Base-by-base conservation (phyloP, 2,888 invertebrate species). In the Dorcus hopei region DNA sequence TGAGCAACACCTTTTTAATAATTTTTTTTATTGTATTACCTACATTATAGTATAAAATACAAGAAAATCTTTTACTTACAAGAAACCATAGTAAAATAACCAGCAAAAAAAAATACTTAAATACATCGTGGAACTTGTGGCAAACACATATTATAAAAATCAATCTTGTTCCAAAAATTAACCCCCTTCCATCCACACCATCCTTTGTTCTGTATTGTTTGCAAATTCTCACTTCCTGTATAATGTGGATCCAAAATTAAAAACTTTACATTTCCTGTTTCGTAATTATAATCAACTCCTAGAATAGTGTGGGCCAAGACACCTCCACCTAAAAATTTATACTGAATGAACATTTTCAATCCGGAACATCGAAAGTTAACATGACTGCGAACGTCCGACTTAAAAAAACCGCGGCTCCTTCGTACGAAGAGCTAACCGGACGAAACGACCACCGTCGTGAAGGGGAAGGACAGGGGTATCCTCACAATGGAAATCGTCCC, bases 211-310 rank as follows among this genome's bases (percentile, higher is more conserved):
- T 88, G 81, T 51, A 93, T 86, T 0, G 82, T 83, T 38, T 84
- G 81, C 51, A 96, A 75, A 71, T 95, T 90, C 70, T 97, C 97
- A 0, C 82, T 77, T 0, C 95, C 98, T 0, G 94, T 96, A 78
- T 95, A 99, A 80, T 99, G 99, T 0, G 99, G 99, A 82, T 99
- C 99, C 41, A 99, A 81, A 68, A 99, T 93, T n/a, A 99, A 85
- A 79, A 95, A 99, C 69, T 90, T 89, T 0, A 91, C 84, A 62
- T 92, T 90, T 16, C 91, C 91, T 8, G 89, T 89, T 14, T 82
- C 81, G 45, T 88, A 85, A 76, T 95, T 90, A 74, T 89, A 93
- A 74, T 94, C 92, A 1, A 99, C 88, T 2, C 99, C 99, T 55
- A 99, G 81, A 67, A 99, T 97, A 47, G 99, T 99, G 76, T 99